Evolutionary conservation across 2,113 vertebrate species (phyloP).

Genomic region (Bambusicola thoracicus): DNA sequence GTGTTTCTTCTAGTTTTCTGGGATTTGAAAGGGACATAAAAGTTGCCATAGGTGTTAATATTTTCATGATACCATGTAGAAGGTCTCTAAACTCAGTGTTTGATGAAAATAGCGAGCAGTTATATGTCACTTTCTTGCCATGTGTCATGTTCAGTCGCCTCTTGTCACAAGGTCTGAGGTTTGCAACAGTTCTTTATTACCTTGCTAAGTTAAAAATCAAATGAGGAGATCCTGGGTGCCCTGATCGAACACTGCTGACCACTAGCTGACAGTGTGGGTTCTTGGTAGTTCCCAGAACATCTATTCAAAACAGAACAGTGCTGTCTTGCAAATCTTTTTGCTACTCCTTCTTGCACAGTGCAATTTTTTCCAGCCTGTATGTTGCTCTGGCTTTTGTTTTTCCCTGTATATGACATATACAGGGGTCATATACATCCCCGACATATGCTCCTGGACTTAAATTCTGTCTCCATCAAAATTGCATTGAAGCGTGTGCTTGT

Average conservation of each 20-base stretch:
- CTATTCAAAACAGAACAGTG: background rate
- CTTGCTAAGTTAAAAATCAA: background rate
- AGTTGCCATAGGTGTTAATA: background rate
- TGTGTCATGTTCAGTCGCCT: background rate
- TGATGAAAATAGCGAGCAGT: accelerated
- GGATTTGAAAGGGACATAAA: background rate
- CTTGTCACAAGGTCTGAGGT: background rate
- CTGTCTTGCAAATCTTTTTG: background rate
- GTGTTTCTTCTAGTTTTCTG: background rate
- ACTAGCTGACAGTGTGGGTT: accelerated
- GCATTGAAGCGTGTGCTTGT: background rate
- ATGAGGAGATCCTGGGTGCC: background rate
- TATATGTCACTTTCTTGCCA: accelerated
- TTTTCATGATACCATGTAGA: accelerated
- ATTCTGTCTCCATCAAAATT: background rate
- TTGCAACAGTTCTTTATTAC: background rate
- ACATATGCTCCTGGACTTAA: background rate
- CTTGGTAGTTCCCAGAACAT: background rate
- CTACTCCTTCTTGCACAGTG: background rate
- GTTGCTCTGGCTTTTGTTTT: background rate
- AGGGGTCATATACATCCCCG: too few species aligned
- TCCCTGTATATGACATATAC: background rate
- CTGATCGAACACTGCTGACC: background rate
- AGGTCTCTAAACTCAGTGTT: background rate
- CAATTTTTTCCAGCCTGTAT: background rate